A percentile compares a stretch with the other conserved stretches of the same genome.
Evolutionary conservation across 1,140 invertebrate genomes (phyloP).

Genomic region (Plutomurus gul): DNA sequence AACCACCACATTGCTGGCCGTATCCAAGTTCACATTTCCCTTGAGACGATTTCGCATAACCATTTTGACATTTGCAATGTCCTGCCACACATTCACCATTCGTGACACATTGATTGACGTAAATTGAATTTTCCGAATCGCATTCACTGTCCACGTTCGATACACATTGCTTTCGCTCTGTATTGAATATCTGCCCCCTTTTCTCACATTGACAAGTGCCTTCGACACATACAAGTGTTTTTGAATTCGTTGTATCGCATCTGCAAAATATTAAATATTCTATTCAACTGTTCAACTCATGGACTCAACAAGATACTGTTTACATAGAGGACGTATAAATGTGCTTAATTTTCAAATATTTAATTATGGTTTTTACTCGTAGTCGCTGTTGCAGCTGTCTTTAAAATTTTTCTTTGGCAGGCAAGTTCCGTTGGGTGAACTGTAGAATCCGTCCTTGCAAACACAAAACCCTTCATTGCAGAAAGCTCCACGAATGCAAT

Average conservation of each 20-base stretch:
- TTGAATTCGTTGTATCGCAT: neutral
- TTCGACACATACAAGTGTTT: neutral
- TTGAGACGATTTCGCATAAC: conserved; percentile 13
- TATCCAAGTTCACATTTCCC: conserved; percentile 10
- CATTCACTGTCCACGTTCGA: neutral
- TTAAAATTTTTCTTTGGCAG: conserved; percentile 11
- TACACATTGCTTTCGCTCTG: neutral
- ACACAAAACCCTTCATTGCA: conserved; percentile 25
- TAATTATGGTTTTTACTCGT: too few relatives aligned
- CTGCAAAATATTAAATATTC: too few relatives aligned
- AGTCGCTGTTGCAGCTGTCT: conserved; percentile 11
- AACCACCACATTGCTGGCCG: neutral
- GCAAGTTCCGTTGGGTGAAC: neutral
- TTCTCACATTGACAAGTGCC: neutral
- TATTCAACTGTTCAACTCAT: too few relatives aligned
- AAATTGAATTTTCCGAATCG: neutral
- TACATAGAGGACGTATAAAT: too few relatives aligned
- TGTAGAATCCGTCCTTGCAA: conserved; percentile 32
- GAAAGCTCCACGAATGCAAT: conserved; percentile 27
- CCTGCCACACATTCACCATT: neutral
- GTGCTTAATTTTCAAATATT: too few relatives aligned
- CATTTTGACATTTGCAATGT: neutral
- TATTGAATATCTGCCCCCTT: neutral
- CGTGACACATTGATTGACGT: neutral
- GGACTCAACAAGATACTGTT: too few relatives aligned